Base-by-base conservation (phyloP, 2,888 invertebrate genomes). In the Dryocosmus kuriphilus region DNA sequence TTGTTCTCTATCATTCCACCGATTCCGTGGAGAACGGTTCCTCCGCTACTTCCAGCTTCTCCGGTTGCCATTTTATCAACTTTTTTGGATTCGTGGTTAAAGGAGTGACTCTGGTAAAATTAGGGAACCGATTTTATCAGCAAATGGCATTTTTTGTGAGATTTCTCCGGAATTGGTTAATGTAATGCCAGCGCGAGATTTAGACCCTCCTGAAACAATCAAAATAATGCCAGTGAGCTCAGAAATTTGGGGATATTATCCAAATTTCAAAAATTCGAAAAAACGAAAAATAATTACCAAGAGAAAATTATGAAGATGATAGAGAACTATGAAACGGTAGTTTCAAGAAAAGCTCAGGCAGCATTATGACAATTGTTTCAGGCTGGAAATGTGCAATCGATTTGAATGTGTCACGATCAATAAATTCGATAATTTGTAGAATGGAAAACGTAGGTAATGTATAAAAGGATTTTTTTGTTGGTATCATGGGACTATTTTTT, bases 1-100 rank as follows among this genome's bases (percentile, higher is more conserved):
- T 95, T 95, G 86, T 95, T 95, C 84, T 95, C 95, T 1, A 94
- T 92, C 0, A 94, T 94, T 71, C 94, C 94, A 2, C 94, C 94
- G 65, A 95, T 93, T n/a, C 94, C 94, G 76, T 94, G 94, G 8
- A 94, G 92, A 19, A 94, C 92, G 24, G 82, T 93, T 89, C 57
- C 92, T 91, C 84, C 81, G 62, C 82, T 81, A 22, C 77, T 74
- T 65, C 78, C 65, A 19, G 75, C 75, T 60, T 81, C 81, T 11
- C 81, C 81, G 22, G 51, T 51, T 32, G 71, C 51, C 71, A 71
- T 71, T 51, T 51, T 51, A 9, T 30, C 16, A 11, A 24, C 2
- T 1, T n/a, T 30, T 71, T 32, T 11, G 7, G n/a, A n/a, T 71
- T 27, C 11, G 19, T 30, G 27, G 3, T 71, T 60, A 60, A 60